Evolutionary conservation across 2,797 vertebrate genomes (phyloP).

Genomic region (Synanceia verrucosa): DNA sequence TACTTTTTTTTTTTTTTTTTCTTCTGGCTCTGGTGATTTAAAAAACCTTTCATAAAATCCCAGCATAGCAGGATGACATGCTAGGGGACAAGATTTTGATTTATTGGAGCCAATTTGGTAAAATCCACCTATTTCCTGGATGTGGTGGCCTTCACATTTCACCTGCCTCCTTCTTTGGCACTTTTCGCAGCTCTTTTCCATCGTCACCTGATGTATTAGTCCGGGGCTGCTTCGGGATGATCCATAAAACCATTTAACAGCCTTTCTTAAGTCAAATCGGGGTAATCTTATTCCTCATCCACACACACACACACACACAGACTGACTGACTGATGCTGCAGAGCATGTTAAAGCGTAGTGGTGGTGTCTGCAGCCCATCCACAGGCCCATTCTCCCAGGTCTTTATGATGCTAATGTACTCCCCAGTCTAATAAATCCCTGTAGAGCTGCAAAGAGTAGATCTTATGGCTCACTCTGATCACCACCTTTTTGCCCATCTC

Average conservation of each 20-base stretch:
- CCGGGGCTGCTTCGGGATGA: slow-evolving; percentile 63
- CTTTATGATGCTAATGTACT: slow-evolving; percentile 89
- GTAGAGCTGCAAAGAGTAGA: slow-evolving; percentile 81
- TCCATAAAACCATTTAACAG: slow-evolving; percentile 80
- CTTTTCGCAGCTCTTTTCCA: slow-evolving; percentile 33
- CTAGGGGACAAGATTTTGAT: not conserved
- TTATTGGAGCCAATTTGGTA: not conserved
- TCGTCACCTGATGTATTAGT: slow-evolving; percentile 69
- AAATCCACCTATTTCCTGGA: slow-evolving; percentile 3
- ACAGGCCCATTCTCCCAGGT: slow-evolving; percentile 77
- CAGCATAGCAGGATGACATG: not conserved
- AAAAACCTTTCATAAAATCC: not conserved
- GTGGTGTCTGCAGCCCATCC: slow-evolving; percentile 74
- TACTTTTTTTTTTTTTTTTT: not conserved
- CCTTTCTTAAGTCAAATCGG: slow-evolving; percentile 79
- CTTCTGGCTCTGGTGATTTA: not conserved
- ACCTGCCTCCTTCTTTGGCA: slow-evolving; percentile 7
- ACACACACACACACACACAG: slow-evolving; percentile 43
- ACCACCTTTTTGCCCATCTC: slow-evolving; percentile 63
- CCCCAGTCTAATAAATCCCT: slow-evolving; percentile 86
- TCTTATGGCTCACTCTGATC: slow-evolving; percentile 81
- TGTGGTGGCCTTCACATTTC: slow-evolving; percentile 37
- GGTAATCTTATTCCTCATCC: slow-evolving; percentile 78
- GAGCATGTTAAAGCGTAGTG: slow-evolving; percentile 70
- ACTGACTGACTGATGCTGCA: slow-evolving; percentile 41